Evolutionary conservation across 2,888 invertebrate species (phyloP), one percentile per base, ranked within the genome.

Genomic region (Macrophya alboannulata): DNA sequence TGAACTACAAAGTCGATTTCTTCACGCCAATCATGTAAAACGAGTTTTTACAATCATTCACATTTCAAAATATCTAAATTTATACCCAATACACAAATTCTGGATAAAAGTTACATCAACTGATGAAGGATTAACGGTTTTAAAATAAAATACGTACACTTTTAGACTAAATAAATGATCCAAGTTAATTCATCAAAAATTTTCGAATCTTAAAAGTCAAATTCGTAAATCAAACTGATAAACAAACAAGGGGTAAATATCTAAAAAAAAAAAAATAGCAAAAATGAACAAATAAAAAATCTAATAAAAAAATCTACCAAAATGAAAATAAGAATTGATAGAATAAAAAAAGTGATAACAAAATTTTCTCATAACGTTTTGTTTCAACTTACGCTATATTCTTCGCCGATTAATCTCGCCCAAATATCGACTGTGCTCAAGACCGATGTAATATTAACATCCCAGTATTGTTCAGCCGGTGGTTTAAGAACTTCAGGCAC

Each of bases 391-490:
- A 96, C 96, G 90, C 95, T 96, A 90, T 96, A 96, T 31, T 96
- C 93, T 15, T 95, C 94, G 74, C 96, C 96, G 87, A 96, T 95
- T 9, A 97, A 94, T 85, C 96, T 94, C 1, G 95, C 95, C 96
- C 96, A 97, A 84, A 97, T 94, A 89, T 96, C 96, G 1, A 95
- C 94, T 0, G 96, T 95, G 0, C 95, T 95, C 81, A 94, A 94
- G 8, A 96, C 96, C 59, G 95, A 95, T 0, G 96, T 96, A 15
- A 96, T 94, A 88, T 94, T 95, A 8, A 96, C 95, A 90, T 95
- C 95, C 96, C 95, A 96, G 87, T 92, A 94, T 85, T 94, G 94
- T 0, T 94, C 94, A 62, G 94, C 94, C 0, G 95, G 88, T 0
- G 93, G 91, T 6, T 86, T 72, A 0, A 93, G 86, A 62, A 85